phyloP scores from a whole-genome alignment of 2,797 vertebrate genomes.

The Chelon labrosus region DNA sequence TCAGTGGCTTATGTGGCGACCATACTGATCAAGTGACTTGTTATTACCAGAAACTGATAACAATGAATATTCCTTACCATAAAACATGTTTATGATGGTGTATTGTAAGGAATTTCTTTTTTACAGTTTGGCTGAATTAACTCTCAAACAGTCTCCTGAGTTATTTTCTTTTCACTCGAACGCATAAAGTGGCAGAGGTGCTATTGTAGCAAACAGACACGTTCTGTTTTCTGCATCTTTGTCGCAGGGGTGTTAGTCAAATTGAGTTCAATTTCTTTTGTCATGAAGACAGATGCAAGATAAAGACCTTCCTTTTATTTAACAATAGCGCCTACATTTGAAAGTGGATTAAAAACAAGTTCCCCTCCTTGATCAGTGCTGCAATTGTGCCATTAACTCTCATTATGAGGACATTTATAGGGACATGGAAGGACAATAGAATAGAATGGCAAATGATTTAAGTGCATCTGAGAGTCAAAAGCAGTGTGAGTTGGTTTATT shows the following conservation, averaged over 20 bases:
- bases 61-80: too few species aligned
- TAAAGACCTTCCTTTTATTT: slow-evolving; percentile 12
- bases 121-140: background rate
- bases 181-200: background rate
- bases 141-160: background rate
- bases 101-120: background rate
- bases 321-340: slow-evolving; percentile 23
- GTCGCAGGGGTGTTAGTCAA: background rate
- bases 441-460: slow-evolving; percentile 49
- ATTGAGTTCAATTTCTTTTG: slow-evolving; percentile 32
- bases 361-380: slow-evolving; percentile 33
- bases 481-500: slow-evolving; percentile 15
- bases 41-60: too few species aligned
- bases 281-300: slow-evolving; percentile 14
- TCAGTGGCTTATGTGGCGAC: too few species aligned
- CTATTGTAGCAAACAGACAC: background rate
- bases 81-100: too few species aligned
- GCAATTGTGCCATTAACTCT: slow-evolving; percentile 37
- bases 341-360: slow-evolving; percentile 29
- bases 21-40: too few species aligned
- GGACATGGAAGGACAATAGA: slow-evolving; percentile 16
- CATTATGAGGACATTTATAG: slow-evolving; percentile 34
- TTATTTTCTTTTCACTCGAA: slow-evolving; percentile 2
- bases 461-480: slow-evolving; percentile 13
- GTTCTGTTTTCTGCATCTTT: slow-evolving; percentile 5